Evolutionary conservation across 2,888 invertebrate genomes (phyloP), one percentile per base, ranked within the genome.

Genomic region (Stenodema calcarata): DNA sequence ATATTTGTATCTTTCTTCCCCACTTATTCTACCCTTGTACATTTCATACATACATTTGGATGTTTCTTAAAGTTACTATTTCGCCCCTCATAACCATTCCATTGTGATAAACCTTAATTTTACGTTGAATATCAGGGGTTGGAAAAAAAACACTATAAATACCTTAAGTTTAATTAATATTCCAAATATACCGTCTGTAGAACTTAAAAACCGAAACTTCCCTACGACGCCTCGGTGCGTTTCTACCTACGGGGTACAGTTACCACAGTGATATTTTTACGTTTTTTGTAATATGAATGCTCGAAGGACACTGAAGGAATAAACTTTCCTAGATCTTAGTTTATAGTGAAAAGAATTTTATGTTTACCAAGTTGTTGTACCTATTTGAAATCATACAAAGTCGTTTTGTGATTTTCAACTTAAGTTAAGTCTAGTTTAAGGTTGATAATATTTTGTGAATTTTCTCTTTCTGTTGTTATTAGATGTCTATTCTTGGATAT

Each of bases 401-500:
- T 73, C 41, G 4, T 73, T 73, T 35, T 73, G 73, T 73, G 73
- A 30, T 73, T 73, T 12, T 35, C 23, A 73, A 73, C 28, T 73
- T 16, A 30, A 16, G 18, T 69, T 41, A 30, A 35, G 41, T 73
- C 35, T 69, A 23, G 23, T 23, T 62, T 62, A 23, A 23, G 23
- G 16, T n/a, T 28, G 73, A 28, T 73, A 23, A 73, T 41, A 35
- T 73, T 73, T 73, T 41, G 30, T 73, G 35, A 73, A 73, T 35
- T 35, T 35, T 73, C 73, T 73, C 73, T 35, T 73, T 35, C 18
- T 73, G 35, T 73, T 73, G 73, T 73, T 73, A 73, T 30, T 73
- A 35, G 73, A 73, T 73, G 73, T 73, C 73, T 73, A 62, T 62
- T 62, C 62, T 62, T 62, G 23, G 9, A 62, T 62, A 23, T 7